Percentiles rank a stretch among this genome's conserved stretches.
Conservation (phyloP, 2,888 invertebrate species). For the Crossocerus cetratus region DNA sequence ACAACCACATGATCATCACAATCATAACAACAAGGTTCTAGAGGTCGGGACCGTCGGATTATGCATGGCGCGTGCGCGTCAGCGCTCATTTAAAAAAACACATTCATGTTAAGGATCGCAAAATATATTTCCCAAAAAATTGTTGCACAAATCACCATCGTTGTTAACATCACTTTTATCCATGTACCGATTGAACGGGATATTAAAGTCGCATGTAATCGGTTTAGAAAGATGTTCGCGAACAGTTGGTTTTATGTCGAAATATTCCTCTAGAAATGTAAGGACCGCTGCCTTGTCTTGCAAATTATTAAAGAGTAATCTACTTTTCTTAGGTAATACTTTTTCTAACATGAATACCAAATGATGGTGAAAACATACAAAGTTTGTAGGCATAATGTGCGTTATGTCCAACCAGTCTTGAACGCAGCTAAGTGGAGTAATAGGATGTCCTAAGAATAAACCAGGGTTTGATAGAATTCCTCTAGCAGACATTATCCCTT, state of each 20-base stretch:
- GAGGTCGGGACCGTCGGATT: not conserved
- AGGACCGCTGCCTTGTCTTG: slow-evolving; percentile 84
- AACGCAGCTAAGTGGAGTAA: slow-evolving; percentile 87
- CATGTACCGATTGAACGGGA: slow-evolving; percentile 4
- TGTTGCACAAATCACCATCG: slow-evolving; percentile 35
- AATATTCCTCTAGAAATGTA: slow-evolving; percentile 83
- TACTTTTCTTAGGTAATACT: slow-evolving; percentile 84
- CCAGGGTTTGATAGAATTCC: slow-evolving; percentile 95
- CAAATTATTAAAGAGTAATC: slow-evolving; percentile 88
- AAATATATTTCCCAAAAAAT: slow-evolving; percentile 56
- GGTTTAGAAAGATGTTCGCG: slow-evolving; percentile 18
- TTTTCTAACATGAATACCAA: slow-evolving; percentile 96
- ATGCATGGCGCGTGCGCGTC: not conserved
- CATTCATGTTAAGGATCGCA: too few relatives aligned
- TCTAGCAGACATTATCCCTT: slow-evolving; percentile 95
- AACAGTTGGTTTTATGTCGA: slow-evolving; percentile 76
- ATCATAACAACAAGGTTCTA: not conserved
- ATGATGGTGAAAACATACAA: slow-evolving; percentile 96
- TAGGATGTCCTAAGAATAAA: slow-evolving; percentile 85
- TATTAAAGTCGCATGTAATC: slow-evolving; percentile 37
- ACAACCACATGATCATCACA: too few relatives aligned
- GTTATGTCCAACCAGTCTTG: slow-evolving; percentile 89
- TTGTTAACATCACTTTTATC: slow-evolving; percentile 18
- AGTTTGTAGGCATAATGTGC: slow-evolving; percentile 79
- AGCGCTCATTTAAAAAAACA: too few relatives aligned